Percentiles rank a stretch among this genome's conserved stretches.
phyloP scores from a whole-genome alignment of 2,888 invertebrate genomes.

The Metalampra italica region DNA sequence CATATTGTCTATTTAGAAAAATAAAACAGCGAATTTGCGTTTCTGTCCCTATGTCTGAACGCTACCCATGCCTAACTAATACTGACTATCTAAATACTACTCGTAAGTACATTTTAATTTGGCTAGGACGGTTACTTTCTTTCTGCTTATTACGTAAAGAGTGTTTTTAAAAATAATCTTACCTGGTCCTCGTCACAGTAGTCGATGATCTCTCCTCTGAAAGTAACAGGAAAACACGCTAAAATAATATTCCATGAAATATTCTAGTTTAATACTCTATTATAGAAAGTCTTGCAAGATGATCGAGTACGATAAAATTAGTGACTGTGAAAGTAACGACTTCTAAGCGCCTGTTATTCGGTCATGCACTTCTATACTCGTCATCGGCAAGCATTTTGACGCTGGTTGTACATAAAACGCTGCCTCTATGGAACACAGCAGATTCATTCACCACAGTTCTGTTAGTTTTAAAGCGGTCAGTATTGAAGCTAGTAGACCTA shows the following conservation, averaged over 20 bases:
- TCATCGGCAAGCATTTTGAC: slow-evolving; percentile 25
- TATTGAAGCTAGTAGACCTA: no score
- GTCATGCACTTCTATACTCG: slow-evolving; percentile 26
- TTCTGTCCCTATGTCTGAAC: no score
- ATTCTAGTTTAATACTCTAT: background rate
- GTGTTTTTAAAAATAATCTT: slow-evolving; percentile 22
- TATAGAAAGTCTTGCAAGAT: slow-evolving; percentile 5
- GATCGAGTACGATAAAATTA: background rate
- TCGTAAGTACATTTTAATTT: no score
- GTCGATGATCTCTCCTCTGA: slow-evolving; percentile 68
- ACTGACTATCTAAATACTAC: no score
- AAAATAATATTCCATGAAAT: slow-evolving; percentile 2
- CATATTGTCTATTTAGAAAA: no score
- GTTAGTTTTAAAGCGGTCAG: background rate
- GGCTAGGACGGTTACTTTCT: no score
- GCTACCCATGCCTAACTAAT: no score
- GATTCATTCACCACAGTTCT: background rate
- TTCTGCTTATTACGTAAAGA: no score
- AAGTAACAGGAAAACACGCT: slow-evolving; percentile 27
- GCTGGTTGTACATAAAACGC: slow-evolving; percentile 8
- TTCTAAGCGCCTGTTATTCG: slow-evolving; percentile 20
- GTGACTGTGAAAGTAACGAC: slow-evolving; percentile 22
- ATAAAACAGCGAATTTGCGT: no score
- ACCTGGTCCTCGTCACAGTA: slow-evolving; percentile 64
- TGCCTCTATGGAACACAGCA: slow-evolving; percentile 17